Conservation (phyloP, 1,140 invertebrate genomes). For the Pantala flavescens region DNA sequence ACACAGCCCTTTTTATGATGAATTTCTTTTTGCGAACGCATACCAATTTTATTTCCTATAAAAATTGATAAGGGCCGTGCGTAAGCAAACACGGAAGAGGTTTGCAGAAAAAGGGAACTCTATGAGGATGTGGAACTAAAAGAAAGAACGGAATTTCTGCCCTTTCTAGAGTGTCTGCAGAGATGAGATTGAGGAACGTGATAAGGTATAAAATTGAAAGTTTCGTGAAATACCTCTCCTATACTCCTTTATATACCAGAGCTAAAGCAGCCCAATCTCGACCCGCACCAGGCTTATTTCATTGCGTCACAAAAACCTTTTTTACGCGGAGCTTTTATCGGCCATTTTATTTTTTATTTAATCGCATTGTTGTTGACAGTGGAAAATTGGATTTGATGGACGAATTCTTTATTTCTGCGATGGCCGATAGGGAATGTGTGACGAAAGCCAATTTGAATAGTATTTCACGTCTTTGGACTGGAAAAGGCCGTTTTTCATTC, state of each 20-base stretch:
- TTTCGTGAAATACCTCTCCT: background rate
- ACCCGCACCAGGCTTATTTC: background rate
- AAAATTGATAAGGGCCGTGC: no score
- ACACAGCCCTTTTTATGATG: no score
- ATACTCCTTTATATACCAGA: background rate
- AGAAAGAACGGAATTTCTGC: background rate
- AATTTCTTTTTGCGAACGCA: no score
- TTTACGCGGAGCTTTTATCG: background rate
- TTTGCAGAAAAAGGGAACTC: no score
- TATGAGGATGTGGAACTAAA: no score
- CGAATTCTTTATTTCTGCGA: background rate
- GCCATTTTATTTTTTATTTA: background rate
- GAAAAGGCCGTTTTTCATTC: no score
- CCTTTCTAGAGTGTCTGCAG: background rate
- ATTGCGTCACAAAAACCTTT: background rate
- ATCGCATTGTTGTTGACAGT: slow-evolving; percentile 5
- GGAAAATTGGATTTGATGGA: background rate
- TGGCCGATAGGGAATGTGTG: no score
- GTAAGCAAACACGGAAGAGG: no score
- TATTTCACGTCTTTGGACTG: no score
- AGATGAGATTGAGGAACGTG: background rate
- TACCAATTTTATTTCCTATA: no score
- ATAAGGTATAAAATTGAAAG: slow-evolving; percentile 10
- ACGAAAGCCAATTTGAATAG: no score
- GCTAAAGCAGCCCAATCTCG: no score